Percentiles rank a stretch among this genome's conserved stretches.
Conservation (phyloP, 2,888 invertebrate genomes). For the Hoplodrina blanda region DNA sequence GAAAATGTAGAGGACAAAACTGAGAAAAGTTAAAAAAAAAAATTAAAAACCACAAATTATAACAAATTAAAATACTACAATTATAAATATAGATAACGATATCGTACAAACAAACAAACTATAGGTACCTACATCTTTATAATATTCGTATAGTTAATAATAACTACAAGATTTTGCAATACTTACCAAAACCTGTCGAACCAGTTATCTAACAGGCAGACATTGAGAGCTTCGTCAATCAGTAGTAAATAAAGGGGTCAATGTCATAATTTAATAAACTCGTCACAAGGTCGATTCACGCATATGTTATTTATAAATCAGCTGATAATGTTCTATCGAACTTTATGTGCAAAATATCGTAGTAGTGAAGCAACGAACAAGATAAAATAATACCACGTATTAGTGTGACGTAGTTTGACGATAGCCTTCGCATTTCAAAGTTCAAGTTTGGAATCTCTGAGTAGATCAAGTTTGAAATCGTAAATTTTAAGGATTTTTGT, state of each 20-base stretch:
- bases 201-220: conserved; percentile 6
- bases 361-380: neutral
- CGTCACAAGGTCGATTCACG: conserved; percentile 35
- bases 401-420: neutral
- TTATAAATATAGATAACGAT: too few species aligned
- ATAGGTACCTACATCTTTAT: too few species aligned
- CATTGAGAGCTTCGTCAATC: neutral
- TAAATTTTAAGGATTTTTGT: too few species aligned
- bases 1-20: too few species aligned
- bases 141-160: neutral
- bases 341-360: conserved; percentile 16
- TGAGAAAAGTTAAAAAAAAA: too few species aligned
- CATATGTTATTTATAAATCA: conserved; percentile 15
- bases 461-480: too few species aligned
- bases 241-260: conserved; percentile 43
- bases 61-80: too few species aligned
- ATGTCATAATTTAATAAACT: conserved; percentile 38
- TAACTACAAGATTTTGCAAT: conserved; percentile 15
- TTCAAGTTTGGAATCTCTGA: too few species aligned
- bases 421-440: neutral
- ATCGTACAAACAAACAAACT: too few species aligned
- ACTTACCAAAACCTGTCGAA: conserved; percentile 8
- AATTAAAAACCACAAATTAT: too few species aligned
- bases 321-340: conserved; percentile 39
- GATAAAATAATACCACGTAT: neutral